Evolutionary conservation across 2,888 invertebrate species (phyloP), one percentile per base, ranked within the genome.

Genomic region (Luperina nickerlii): DNA sequence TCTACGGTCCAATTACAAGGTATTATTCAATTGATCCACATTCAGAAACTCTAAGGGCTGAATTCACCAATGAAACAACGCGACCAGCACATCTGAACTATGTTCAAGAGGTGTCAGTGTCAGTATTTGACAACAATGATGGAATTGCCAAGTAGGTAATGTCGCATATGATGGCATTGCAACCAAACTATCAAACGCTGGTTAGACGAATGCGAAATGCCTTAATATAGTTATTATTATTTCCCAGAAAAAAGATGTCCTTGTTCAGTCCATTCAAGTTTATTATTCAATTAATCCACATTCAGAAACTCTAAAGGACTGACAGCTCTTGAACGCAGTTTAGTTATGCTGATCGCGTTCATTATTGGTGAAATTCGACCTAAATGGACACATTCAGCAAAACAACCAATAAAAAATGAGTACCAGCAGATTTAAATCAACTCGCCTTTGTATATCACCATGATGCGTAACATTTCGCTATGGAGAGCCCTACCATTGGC

Each of bases 341-440:
- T 32, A 62, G 7, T 7, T 27, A 15, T 24, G 9, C 24, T 38
- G 6, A 57, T 18, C 11, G 11, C 18, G 18, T 18, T 38, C 57
- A 57, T 18, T 71, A 20, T 38, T 18, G 38, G 42, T 71, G 62
- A 13, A 42, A 62, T n/a, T 70, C 20, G 13, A 42, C 42, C 42
- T n/a, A 71, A 82, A 75, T 32, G 13, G 45, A 27, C n/a, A 71
- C 63, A 79, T 67, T 45, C 69, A 84, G 32, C 20, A 66, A 74
- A 76, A 86, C 71, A 71, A 68, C 57, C 18, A 71, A 60, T 69
- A 42, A 57, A 54, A 76, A 86, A 78, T 74, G 57, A 63, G 71
- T 87, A 81, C 77, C 42, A 69, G 72, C 48, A 73, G 71, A 69
- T 89, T 82, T 62, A 82, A 88, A 88, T 88, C 83, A 89, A 82